A percentile compares a stretch with the other conserved stretches of the same genome.
Evolutionary conservation across 2,888 invertebrate genomes (phyloP).

Genomic region (Ryuthela nishihirai): DNA sequence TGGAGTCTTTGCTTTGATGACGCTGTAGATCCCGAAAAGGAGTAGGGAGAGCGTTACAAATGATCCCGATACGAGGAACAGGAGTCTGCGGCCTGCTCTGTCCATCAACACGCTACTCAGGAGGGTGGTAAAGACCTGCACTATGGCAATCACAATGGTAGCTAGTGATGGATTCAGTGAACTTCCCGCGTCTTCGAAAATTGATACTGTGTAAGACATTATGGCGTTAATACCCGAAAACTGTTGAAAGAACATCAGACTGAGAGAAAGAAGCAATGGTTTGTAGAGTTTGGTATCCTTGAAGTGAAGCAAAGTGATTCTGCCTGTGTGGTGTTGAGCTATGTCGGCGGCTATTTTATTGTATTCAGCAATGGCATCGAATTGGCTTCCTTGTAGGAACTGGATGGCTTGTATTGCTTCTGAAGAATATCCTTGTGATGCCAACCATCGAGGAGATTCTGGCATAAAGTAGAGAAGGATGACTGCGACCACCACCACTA

Average conservation of each 20-base stretch:
- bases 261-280: constrained; percentile 47
- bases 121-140: constrained; percentile 50
- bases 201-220: constrained; percentile 51
- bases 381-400: constrained; percentile 45
- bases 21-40: constrained; percentile 46
- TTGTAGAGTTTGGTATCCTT: constrained; percentile 45
- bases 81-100: constrained; percentile 47
- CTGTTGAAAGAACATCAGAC: constrained; percentile 51
- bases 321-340: not conserved
- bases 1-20: not conserved
- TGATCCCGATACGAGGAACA: constrained; percentile 47
- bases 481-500: constrained; percentile 4
- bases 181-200: constrained; percentile 49
- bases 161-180: constrained; percentile 40
- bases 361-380: constrained; percentile 32
- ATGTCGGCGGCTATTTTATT: constrained; percentile 9
- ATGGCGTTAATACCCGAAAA: constrained; percentile 52
- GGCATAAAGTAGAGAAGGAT: constrained; percentile 32
- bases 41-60: constrained; percentile 48
- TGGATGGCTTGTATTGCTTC: constrained; percentile 43
- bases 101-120: constrained; percentile 50
- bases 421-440: constrained; percentile 6
- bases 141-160: constrained; percentile 48
- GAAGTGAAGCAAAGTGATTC: constrained; percentile 43
- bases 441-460: constrained; percentile 38